Evolutionary conservation across 2,113 vertebrate genomes (phyloP).

Genomic region (Raphicerus campestris): DNA sequence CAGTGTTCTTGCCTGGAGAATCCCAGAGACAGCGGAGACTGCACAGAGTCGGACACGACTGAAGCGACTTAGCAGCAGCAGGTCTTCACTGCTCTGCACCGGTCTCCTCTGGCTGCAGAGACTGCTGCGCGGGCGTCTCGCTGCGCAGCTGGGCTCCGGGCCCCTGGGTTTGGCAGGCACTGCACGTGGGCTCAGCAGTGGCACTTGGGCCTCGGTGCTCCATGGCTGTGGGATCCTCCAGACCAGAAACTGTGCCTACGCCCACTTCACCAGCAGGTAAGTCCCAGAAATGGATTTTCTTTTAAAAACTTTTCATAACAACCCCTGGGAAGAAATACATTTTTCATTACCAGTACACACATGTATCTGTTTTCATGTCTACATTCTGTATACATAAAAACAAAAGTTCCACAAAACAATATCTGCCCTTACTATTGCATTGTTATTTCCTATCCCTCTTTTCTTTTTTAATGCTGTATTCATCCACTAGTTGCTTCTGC

Average conservation of each 20-base stretch:
- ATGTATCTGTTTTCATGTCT: neutral
- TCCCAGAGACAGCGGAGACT: too few species aligned
- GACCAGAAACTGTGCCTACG: neutral
- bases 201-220: neutral
- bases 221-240: neutral
- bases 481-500: neutral
- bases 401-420: neutral
- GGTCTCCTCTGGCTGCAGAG: neutral
- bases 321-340: neutral
- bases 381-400: neutral
- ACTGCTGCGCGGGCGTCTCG: fast-evolving
- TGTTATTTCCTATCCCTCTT: neutral
- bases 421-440: neutral
- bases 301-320: neutral
- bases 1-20: too few species aligned
- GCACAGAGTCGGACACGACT: too few species aligned
- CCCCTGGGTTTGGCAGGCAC: neutral
- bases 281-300: neutral
- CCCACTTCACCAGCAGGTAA: neutral
- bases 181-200: neutral
- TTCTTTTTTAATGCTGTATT: neutral
- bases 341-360: neutral
- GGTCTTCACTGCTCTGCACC: neutral
- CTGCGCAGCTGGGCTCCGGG: neutral
- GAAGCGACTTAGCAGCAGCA: too few species aligned